These are phyloP conservation scores for Xylophagus ater DNA, from an alignment of 2,888 invertebrate genomes.

Conservation along the genomic window DNA sequence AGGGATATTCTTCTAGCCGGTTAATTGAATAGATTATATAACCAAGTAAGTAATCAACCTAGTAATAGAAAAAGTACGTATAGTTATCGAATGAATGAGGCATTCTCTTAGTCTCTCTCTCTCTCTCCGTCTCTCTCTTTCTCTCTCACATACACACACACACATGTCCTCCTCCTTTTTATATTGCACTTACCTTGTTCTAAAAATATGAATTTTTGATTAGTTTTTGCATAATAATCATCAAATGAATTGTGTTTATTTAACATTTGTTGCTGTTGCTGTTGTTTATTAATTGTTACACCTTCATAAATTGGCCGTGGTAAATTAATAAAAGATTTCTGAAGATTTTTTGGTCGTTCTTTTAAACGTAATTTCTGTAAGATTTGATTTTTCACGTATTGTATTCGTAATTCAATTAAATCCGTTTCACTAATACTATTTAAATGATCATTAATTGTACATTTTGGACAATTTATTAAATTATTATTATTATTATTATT, in stretches of 20 bases:
- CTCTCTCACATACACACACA: too few species aligned
- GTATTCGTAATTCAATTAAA: conserved; percentile 58
- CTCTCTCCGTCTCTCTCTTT: too few species aligned
- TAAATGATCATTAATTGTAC: conserved; percentile 17
- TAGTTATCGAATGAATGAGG: too few species aligned
- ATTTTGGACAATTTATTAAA: conserved; percentile 33
- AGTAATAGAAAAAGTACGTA: too few species aligned
- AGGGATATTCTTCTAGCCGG: too few species aligned
- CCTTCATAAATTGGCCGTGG: conserved; percentile 69
- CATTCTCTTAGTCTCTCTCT: too few species aligned
- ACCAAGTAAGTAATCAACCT: too few species aligned
- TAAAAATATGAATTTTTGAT: conserved; percentile 72
- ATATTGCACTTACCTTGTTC: conserved; percentile 57
- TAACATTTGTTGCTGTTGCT: conserved; percentile 25
- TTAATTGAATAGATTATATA: too few species aligned
- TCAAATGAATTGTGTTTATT: conserved; percentile 54
- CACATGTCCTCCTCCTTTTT: too few species aligned
- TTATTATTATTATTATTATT: too few species aligned
- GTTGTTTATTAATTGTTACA: conserved; percentile 43
- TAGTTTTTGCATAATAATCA: conserved; percentile 73
- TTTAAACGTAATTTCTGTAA: conserved; percentile 66
- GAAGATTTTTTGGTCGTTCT: conserved; percentile 56
- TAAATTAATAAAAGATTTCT: conserved; percentile 45
- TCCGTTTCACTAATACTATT: conserved; percentile 43
- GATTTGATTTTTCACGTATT: conserved; percentile 76